phyloP scores from a whole-genome alignment of 1,140 invertebrate genomes.

The Pseudomyrmex gracilis region DNA sequence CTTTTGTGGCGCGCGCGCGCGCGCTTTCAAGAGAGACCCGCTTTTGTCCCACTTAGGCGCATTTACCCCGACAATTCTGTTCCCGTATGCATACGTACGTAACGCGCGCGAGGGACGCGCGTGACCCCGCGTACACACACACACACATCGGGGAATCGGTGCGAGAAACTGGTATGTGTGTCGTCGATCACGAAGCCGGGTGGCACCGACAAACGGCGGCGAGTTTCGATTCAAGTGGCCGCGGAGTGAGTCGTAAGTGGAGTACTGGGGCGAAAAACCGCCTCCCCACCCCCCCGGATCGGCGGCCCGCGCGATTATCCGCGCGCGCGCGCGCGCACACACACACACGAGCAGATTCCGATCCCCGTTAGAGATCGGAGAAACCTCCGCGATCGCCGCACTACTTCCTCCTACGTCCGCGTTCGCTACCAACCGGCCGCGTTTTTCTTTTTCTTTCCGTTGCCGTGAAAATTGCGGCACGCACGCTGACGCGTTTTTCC shows the following conservation, averaged over 20 bases:
- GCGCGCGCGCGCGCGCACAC: not conserved
- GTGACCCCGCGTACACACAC: not conserved
- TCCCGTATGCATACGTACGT: not conserved
- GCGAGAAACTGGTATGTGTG: conserved; percentile 62
- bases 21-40: conserved; percentile 22
- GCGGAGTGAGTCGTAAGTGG: conserved; percentile 79
- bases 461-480: conserved; percentile 53
- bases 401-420: conserved; percentile 31
- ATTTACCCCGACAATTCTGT: not conserved
- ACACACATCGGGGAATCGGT: not conserved
- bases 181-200: conserved; percentile 61
- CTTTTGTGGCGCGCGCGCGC: conserved; percentile 3
- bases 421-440: not conserved
- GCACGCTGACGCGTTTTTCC: conserved; percentile 51
- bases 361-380: conserved; percentile 77
- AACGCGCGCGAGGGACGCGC: not conserved
- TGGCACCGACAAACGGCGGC: conserved; percentile 67
- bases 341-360: conserved; percentile 27
- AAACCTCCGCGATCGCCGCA: conserved; percentile 74
- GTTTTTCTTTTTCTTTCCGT: conserved; percentile 37
- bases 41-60: conserved; percentile 35
- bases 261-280: conserved; percentile 84
- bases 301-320: conserved; percentile 50
- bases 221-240: conserved; percentile 72
- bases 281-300: conserved; percentile 77